Base-by-base conservation (phyloP, 2,113 vertebrate species). In the Hypomesus transpacificus region DNA sequence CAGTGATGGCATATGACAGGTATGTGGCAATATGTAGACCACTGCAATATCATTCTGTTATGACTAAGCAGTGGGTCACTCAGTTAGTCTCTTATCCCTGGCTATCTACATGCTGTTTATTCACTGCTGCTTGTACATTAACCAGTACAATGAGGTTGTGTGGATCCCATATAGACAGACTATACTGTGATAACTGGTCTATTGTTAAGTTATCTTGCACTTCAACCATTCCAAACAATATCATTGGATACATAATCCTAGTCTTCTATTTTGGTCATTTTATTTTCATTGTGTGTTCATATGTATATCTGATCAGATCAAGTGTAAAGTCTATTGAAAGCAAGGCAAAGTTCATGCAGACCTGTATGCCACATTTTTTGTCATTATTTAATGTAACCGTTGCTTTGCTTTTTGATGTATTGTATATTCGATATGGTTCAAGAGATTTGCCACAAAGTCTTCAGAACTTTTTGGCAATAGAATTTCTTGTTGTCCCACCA, bases 331-430 rank as follows among this genome's bases (percentile, higher is more conserved):
- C 76, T 28, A 70, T 62, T 5, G 76, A 82, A 46, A 21, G 16
- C 22, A 75, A 26, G 16, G 54, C 28, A 3, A 82, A 46, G 39
- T 82, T 78, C 3, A 73, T 82, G 46, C 76, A 78, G 58, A 82
- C 76, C 9, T 82, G 76, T 65, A 57, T 78, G 1, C 76, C 76
- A 9, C 80, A 82, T 67, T 14, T 82, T 13, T 31, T 73, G n/a
- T 20, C 68, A 65, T 34, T 78, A 62, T 20, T 72, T 9, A 81
- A 73, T 58, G 57, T 78, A 4, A 73, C 69, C 3, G n/a, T 65
- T 68, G 73, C 76, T 28, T 58, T 79, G 7, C 51, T 82, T 62
- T 82, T 82, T 76, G 80, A 82, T 71, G 70, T 79, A 3, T 67
- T 82, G 60, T 79, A 73, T 16, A 70, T 46, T 70, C 50, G 75